Percentiles rank a stretch among this genome's conserved stretches.
Conservation (phyloP, 1,140 invertebrate genomes). For the Temnothorax curvispinosus region DNA sequence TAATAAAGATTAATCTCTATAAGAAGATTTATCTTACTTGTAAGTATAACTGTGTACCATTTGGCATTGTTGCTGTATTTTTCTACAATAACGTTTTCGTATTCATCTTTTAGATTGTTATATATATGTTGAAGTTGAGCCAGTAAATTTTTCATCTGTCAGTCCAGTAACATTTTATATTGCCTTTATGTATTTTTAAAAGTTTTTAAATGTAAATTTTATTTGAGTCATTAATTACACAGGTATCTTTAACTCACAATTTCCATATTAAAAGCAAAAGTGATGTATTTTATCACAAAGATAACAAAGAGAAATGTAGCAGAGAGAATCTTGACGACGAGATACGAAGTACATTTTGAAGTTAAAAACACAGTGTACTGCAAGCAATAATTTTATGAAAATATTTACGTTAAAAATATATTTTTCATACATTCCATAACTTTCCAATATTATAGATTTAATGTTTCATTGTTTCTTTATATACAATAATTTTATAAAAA, state of each 20-base stretch:
- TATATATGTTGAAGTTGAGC: conserved; percentile 1
- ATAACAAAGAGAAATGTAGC: background rate
- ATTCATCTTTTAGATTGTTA: background rate
- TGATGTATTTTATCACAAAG: background rate
- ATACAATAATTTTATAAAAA: background rate
- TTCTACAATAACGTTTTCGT: background rate
- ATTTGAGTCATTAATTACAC: background rate
- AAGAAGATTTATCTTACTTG: background rate
- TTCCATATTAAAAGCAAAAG: background rate
- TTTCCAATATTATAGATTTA: no score
- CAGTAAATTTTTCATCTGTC: background rate
- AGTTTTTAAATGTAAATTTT: background rate
- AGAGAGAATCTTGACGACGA: background rate
- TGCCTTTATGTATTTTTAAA: background rate
- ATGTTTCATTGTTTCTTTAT: background rate
- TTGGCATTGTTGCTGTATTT: background rate
- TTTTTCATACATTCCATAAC: background rate
- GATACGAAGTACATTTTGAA: background rate
- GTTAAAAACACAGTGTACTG: background rate
- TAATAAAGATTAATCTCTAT: no score
- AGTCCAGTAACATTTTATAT: background rate
- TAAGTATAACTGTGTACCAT: background rate
- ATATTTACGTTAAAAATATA: background rate
- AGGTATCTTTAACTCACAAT: background rate
- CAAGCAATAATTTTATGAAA: background rate